Base-by-base conservation (phyloP, 2,888 invertebrate genomes). In the Pandemis cinnamomeana region DNA sequence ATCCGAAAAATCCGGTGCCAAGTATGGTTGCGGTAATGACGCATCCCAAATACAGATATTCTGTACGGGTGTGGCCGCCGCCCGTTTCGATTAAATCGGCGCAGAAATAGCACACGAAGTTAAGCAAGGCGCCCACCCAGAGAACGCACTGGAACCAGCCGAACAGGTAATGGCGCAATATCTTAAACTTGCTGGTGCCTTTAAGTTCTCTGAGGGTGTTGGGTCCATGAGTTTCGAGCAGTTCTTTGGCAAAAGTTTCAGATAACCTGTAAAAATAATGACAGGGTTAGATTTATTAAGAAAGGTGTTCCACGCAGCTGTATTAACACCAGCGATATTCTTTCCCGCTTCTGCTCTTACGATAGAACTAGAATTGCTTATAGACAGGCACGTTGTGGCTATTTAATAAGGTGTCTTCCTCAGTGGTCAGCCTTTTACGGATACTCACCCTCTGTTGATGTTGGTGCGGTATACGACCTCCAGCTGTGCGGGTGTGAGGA, bases 111-210 rank as follows among this genome's bases (percentile, higher is more conserved):
- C 96, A 96, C 11, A 95, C 78, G 78, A 96, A 95, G 80, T 96
- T 96, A 8, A 96, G 90, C 0, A 95, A 75, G 6, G 96, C 95
- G 5, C 96, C 96, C 27, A 94, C 86, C 97, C 97, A 97, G 27
- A 97, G 92, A 42, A 97, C 93, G 76, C 96, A 89, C 67, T 96
- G 95, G 85, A 97, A 97, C 84, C 97, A 97, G 48, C 96, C 96
- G 86, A 96, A 96, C 58, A 97, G 86, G 82, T 96, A 96, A 77
- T 95, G 95, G 11, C 95, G 90, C 80, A 97, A 95, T 81, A 96
- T 94, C 77, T 95, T 86, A 95, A 95, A 95, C 82, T 95, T 95
- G 67, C 96, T 96, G 51, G 95, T 95, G 10, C 95, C 94, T 70
- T 90, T 88, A 3, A 96, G 94, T 75, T 96, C 95, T 36, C 95